Evolutionary conservation across 2,113 vertebrate genomes (phyloP).

Genomic region (Willisornis vidua): DNA sequence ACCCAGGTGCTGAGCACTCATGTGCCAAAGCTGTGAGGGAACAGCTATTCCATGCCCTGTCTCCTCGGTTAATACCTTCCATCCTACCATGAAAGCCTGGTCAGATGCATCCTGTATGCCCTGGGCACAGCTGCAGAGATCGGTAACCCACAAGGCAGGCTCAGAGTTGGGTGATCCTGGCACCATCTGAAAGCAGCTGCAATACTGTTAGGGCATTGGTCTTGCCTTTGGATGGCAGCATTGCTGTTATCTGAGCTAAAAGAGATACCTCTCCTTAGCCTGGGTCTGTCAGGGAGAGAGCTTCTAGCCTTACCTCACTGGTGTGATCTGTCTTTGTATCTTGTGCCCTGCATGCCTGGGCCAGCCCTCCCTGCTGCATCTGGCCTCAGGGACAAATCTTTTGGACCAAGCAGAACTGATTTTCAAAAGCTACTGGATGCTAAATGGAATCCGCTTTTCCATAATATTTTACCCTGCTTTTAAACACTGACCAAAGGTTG

Average conservation of each 20-base stretch:
- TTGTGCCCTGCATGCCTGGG: not conserved
- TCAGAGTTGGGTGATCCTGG: not conserved
- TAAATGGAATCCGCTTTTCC: not conserved
- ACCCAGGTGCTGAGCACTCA: not conserved
- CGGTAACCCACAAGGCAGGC: fast-evolving
- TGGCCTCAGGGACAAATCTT: not conserved
- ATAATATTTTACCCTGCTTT: not conserved
- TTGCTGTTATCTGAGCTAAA: not conserved
- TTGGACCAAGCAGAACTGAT: not conserved
- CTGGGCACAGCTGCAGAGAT: not conserved
- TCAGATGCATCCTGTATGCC: not conserved
- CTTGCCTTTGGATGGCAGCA: not conserved
- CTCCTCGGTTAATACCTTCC: not conserved
- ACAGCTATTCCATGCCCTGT: not conserved
- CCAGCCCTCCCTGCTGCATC: not conserved
- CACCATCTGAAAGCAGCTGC: not conserved
- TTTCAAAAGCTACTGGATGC: conserved; percentile 4
- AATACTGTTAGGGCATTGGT: not conserved
- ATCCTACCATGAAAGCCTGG: not conserved
- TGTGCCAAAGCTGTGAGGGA: conserved; percentile 41
- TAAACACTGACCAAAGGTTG: not conserved
- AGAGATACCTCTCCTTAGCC: not conserved
- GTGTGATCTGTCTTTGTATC: not conserved
- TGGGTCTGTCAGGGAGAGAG: not conserved
- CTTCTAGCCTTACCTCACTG: not conserved